Evolutionary conservation across 2,113 vertebrate species (phyloP), one percentile per base, ranked within the genome.

Genomic region (Tapirus terrestris): DNA sequence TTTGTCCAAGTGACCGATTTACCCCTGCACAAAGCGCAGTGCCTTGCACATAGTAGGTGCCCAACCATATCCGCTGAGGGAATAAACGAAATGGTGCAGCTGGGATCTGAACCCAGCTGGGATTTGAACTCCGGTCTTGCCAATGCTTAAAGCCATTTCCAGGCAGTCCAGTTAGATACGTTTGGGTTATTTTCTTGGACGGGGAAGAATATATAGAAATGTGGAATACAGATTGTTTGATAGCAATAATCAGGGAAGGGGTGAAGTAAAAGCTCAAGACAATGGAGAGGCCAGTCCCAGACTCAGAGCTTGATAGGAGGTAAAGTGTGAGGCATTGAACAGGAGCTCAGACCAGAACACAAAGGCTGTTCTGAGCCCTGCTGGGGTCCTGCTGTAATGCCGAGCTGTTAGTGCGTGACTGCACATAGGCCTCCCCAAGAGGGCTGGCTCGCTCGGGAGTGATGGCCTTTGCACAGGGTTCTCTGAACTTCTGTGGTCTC

Each of bases 371-470:
- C 63, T 36, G 76, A 51, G 92, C 51, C 48, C 53, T 58, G 20
- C 73, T 48, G 65, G 73, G 72, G 72, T 77, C 75, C 86, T 53
- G 48, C 67, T 1, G 51, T 82, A 17, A 89, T 68, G 80, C 84
- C 73, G 83, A 68, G 58, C 33, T 27, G 65, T 76, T 56, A 29
- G 23, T 2, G 13, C 4, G 1, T 61, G 79, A 63, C 21, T 80
- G 25, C 58, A 61, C 5, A 5, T 4, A 60, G 29, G 36, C 31
- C 31, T 14, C 43, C 51, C n/a, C 58, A 21, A 2, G 84, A 48
- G 20, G 83, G 79, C 43, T 1, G 0, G 20, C n/a, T 60, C 20
- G 27, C 29, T n/a, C 14, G 0, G 1, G 16, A 4, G 29, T 18
- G 60, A 60, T 86, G 33, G 65, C 51, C 25, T 90, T 56, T 3